Percentiles rank a stretch among this genome's conserved stretches.
These are phyloP conservation scores for Clunio marinus DNA, from an alignment of 2,888 invertebrate species.

Conservation along the genomic window DNA sequence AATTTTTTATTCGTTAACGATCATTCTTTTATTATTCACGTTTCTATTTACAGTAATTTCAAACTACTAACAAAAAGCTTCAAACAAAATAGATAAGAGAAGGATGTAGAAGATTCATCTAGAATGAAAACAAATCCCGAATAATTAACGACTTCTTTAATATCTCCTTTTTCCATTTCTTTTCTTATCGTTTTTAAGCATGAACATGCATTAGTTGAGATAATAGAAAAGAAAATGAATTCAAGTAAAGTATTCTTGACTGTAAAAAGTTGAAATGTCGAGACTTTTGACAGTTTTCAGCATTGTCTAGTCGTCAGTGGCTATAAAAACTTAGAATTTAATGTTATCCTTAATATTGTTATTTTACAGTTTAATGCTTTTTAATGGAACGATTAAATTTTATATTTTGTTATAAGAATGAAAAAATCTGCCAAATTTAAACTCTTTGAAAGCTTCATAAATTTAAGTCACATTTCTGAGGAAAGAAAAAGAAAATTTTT, in stretches of 20 bases:
- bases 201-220: background rate
- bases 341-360: too few species aligned
- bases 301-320: too few species aligned
- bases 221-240: background rate
- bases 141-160: background rate
- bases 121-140: constrained; percentile 12
- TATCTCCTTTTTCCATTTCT: background rate
- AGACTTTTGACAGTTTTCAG: background rate
- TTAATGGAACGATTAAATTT: too few species aligned
- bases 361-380: too few species aligned
- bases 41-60: background rate
- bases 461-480: too few species aligned
- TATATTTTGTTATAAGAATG: too few species aligned
- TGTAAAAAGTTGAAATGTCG: background rate
- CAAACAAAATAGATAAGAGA: background rate
- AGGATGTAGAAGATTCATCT: background rate
- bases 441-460: too few species aligned
- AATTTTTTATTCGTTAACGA: too few species aligned
- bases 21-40: too few species aligned
- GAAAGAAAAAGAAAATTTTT: too few species aligned
- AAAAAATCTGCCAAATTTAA: too few species aligned
- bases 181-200: background rate
- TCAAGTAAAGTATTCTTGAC: background rate
- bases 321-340: too few species aligned
- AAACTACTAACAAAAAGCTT: background rate